Evolutionary conservation across 2,888 invertebrate genomes (phyloP).

Genomic region (Neoascia interrupta): DNA sequence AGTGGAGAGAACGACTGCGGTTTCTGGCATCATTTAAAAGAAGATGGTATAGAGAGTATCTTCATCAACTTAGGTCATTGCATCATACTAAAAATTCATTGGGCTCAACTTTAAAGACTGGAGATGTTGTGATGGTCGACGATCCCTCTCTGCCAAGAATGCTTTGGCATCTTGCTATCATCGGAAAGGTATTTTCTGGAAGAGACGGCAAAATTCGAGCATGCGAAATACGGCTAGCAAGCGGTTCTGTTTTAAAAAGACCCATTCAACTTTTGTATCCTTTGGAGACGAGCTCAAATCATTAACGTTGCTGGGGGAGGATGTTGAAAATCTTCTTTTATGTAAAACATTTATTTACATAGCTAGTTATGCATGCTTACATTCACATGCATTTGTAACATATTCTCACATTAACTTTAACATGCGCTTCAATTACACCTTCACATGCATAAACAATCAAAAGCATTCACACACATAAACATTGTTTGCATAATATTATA

Average conservation of each 20-base stretch:
- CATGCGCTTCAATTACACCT: no score
- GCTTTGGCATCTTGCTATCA: slow-evolving; percentile 34
- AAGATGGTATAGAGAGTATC: slow-evolving; percentile 6
- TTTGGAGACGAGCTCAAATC: slow-evolving; percentile 1
- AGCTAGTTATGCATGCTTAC: no score
- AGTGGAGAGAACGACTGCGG: slow-evolving; percentile 1
- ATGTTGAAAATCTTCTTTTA: slow-evolving; percentile 24
- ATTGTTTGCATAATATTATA: no score
- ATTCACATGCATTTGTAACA: no score
- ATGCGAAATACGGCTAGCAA: slow-evolving; percentile 24
- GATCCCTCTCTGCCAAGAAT: slow-evolving; percentile 39
- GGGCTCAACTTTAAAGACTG: background rate
- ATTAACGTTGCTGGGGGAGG: background rate
- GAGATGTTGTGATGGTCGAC: slow-evolving; percentile 43
- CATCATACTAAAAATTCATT: background rate
- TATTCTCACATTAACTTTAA: no score
- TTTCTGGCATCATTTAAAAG: slow-evolving; percentile 1
- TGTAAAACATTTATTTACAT: no score
- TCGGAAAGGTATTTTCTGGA: slow-evolving; percentile 36
- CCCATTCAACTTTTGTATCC: slow-evolving; percentile 43
- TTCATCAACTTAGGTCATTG: slow-evolving; percentile 13
- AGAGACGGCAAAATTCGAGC: slow-evolving; percentile 41
- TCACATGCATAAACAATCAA: no score
- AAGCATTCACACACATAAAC: no score
- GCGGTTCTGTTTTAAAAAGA: slow-evolving; percentile 32